Evolutionary conservation across 1,140 invertebrate genomes (phyloP).

Genomic region (Leptinotarsa defecta): DNA sequence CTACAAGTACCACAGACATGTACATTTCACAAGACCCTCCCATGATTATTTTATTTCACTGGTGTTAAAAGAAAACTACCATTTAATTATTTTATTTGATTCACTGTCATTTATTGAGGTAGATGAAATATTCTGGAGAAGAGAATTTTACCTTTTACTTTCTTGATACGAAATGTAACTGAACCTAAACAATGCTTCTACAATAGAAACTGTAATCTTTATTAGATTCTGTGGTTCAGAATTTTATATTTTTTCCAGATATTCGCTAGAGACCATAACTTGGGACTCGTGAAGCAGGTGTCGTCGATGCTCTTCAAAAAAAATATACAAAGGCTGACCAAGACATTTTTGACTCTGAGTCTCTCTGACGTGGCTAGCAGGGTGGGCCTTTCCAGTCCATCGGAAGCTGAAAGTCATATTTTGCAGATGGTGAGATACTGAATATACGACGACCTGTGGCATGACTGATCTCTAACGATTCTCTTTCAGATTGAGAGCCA

Average conservation of each 20-base stretch:
- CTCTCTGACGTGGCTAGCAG: slow-evolving; percentile 90
- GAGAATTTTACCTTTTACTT: too few species aligned
- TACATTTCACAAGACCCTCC: too few species aligned
- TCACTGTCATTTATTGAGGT: too few species aligned
- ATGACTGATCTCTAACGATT: background rate
- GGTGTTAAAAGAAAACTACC: too few species aligned
- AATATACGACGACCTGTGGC: background rate
- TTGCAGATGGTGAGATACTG: slow-evolving; percentile 81
- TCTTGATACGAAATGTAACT: too few species aligned
- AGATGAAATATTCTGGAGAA: too few species aligned
- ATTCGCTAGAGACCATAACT: slow-evolving; percentile 83
- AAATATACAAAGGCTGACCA: slow-evolving; percentile 95
- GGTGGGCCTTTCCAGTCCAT: slow-evolving; percentile 80
- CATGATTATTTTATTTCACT: too few species aligned
- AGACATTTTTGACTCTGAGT: slow-evolving; percentile 95
- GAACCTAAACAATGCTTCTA: too few species aligned
- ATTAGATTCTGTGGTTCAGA: background rate
- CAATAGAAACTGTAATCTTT: too few species aligned
- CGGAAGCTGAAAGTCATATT: slow-evolving; percentile 92
- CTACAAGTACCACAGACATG: too few species aligned
- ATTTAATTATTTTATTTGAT: too few species aligned
- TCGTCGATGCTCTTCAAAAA: slow-evolving; percentile 90
- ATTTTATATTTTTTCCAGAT: slow-evolving; percentile 48
- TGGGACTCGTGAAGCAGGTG: slow-evolving; percentile 83
- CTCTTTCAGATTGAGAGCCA: slow-evolving; percentile 88